Base-by-base conservation (phyloP, 2,113 vertebrate genomes). In the Procavia capensis region DNA sequence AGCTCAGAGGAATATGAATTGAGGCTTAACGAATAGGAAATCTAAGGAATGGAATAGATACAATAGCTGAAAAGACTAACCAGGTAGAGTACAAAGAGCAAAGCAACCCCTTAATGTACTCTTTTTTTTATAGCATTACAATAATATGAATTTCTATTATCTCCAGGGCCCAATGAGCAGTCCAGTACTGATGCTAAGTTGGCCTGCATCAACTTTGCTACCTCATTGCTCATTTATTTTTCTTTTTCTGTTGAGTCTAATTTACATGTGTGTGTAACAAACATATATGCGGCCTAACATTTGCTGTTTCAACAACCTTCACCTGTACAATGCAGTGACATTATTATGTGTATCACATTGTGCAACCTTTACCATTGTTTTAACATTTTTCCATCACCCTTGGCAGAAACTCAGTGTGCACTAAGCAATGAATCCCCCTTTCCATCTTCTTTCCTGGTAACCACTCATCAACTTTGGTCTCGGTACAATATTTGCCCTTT, bases 21-120 rank as follows among this genome's bases (percentile, higher is more conserved):
- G 22, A 93, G 16, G 29, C 13, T 90, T 76, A 64, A 43, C 43
- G 43, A 88, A 83, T 39, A 95, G 50, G 43, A 90, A 84, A 87
- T 64, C 57, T 3, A 95, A 81, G 41, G 25, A 83, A 61, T 54
- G 16, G 36, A 54, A 14, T 6, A 59, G 27, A 72, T 59, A 41
- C 0, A 81, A 19, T n/a, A 80, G 29, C 50, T 81, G 39, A 64
- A 41, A 34, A 91, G 36, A 43, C 36, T 9, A 54, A 9, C 43
- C 39, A 93, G 16, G 11, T 25, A 76, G 27, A 85, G 86, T 63
- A 74, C 2, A 36, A 91, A 27, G n/a, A 59, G 29, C 9, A 68
- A 88, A 82, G n/a, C 19, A 25, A 74, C 36, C 29, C 41, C 34
- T n/a, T n/a, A n/a, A 50, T 27, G 19, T 9, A 34, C 22, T 90